A percentile compares a stretch with the other conserved stretches of the same genome.
Conservation (phyloP, 2,888 invertebrate genomes). For the Neoscelio sp. region DNA sequence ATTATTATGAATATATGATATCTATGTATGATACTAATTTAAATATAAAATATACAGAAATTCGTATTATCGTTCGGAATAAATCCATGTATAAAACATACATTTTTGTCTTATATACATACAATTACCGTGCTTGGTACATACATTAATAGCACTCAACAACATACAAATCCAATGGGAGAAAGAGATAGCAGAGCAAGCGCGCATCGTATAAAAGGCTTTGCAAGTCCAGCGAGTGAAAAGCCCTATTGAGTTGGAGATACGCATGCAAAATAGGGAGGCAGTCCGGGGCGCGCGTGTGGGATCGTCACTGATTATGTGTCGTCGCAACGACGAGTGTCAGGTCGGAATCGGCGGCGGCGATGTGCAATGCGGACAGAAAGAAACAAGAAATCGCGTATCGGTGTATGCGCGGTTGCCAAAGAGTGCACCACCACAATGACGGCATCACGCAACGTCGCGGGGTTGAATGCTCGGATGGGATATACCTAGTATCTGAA, state of each 20-base stretch:
- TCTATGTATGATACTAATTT: neutral
- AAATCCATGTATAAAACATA: slow-evolving; percentile 22
- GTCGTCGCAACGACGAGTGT: slow-evolving; percentile 56
- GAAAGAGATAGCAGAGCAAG: slow-evolving; percentile 57
- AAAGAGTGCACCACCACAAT: slow-evolving; percentile 54
- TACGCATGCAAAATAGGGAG: slow-evolving; percentile 77
- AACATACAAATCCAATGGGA: slow-evolving; percentile 24
- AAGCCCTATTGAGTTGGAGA: slow-evolving; percentile 78
- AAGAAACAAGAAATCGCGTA: slow-evolving; percentile 53
- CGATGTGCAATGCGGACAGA: slow-evolving; percentile 36
- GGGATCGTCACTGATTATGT: slow-evolving; percentile 66
- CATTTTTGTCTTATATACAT: slow-evolving; percentile 53
- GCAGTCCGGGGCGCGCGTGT: slow-evolving; percentile 42
- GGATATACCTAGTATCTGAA: neutral
- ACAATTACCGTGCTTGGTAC: slow-evolving; percentile 50
- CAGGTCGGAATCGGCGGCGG: slow-evolving; percentile 38
- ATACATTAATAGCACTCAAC: slow-evolving; percentile 44
- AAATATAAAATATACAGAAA: slow-evolving; percentile 18
- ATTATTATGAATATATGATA: neutral
- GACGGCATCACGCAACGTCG: too few relatives aligned
- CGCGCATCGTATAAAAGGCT: slow-evolving; percentile 75
- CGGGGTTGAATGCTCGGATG: neutral
- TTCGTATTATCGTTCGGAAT: slow-evolving; percentile 26
- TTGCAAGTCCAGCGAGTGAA: slow-evolving; percentile 79
- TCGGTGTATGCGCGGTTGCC: slow-evolving; percentile 26